Conservation (phyloP, 1,140 invertebrate species). For the Drosophila gunungcola region DNA sequence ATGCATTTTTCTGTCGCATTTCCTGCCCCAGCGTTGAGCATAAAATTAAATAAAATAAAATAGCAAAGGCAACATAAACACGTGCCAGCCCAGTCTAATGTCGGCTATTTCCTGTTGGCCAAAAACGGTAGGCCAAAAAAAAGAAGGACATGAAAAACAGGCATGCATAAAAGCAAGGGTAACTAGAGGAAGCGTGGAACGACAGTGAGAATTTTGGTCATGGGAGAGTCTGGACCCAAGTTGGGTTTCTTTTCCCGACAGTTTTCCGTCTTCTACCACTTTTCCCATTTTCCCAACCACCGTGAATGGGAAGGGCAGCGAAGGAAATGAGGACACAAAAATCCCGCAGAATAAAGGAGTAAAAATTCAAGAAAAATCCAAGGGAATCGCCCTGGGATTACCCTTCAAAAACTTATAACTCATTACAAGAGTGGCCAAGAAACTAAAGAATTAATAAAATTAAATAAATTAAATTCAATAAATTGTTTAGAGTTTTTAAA, state of each 20-base stretch:
- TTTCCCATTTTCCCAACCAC: slow-evolving; percentile 1
- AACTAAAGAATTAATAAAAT: neutral
- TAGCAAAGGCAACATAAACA: slow-evolving; percentile 65
- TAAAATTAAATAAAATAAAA: slow-evolving; percentile 64
- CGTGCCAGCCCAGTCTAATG: slow-evolving; percentile 73
- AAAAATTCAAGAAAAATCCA: neutral
- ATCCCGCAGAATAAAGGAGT: slow-evolving; percentile 12
- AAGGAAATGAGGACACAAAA: slow-evolving; percentile 28
- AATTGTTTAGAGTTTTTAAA: too few species aligned
- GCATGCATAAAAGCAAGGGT: slow-evolving; percentile 53
- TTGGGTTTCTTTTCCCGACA: slow-evolving; percentile 38
- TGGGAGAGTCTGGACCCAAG: slow-evolving; percentile 24
- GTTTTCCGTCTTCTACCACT: slow-evolving; percentile 6
- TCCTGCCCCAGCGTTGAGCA: slow-evolving; percentile 51
- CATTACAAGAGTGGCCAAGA: neutral
- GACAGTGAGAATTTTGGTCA: slow-evolving; percentile 27
- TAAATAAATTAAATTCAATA: too few species aligned
- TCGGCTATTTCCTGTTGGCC: slow-evolving; percentile 78
- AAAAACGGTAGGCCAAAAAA: slow-evolving; percentile 56
- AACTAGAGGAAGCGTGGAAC: slow-evolving; percentile 39
- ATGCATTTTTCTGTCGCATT: slow-evolving; percentile 61
- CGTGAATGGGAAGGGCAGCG: neutral
- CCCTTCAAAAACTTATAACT: slow-evolving; percentile 14
- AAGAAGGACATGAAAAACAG: slow-evolving; percentile 27
- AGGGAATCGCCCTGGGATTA: slow-evolving; percentile 13